Evolutionary conservation across 2,113 vertebrate genomes (phyloP).

Genomic region (Corynorhinus townsendii): DNA sequence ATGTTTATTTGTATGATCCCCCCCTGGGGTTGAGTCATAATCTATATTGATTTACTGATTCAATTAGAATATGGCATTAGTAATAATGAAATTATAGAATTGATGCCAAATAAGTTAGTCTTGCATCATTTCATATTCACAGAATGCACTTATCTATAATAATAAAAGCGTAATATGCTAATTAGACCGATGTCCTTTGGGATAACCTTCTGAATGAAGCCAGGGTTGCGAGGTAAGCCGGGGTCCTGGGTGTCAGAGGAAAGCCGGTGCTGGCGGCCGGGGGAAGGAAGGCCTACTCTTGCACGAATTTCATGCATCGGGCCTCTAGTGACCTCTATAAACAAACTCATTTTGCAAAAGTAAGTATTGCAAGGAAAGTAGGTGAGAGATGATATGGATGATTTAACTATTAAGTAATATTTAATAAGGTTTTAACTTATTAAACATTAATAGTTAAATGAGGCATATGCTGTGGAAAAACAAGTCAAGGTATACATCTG

Average conservation of each 20-base stretch:
- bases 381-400: neutral
- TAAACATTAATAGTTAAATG: neutral
- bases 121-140: neutral
- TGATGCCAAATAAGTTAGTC: neutral
- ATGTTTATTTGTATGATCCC: neutral
- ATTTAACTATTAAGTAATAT: neutral
- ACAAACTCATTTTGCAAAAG: neutral
- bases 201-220: too few relatives aligned
- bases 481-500: neutral
- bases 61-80: neutral
- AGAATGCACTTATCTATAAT: neutral
- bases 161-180: too few relatives aligned
- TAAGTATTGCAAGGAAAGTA: neutral
- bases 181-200: too few relatives aligned
- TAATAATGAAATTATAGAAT: neutral
- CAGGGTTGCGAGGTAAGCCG: too few relatives aligned
- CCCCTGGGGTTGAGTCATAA: neutral
- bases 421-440: neutral
- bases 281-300: too few relatives aligned
- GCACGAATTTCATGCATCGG: too few relatives aligned
- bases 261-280: too few relatives aligned
- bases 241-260: too few relatives aligned
- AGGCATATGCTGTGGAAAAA: neutral
- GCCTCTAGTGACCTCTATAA: neutral
- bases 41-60: neutral